Base-by-base conservation (phyloP, 30 jellyfish, hydroid and myxozoan genomes). In the Aurelia coerulea region DNA sequence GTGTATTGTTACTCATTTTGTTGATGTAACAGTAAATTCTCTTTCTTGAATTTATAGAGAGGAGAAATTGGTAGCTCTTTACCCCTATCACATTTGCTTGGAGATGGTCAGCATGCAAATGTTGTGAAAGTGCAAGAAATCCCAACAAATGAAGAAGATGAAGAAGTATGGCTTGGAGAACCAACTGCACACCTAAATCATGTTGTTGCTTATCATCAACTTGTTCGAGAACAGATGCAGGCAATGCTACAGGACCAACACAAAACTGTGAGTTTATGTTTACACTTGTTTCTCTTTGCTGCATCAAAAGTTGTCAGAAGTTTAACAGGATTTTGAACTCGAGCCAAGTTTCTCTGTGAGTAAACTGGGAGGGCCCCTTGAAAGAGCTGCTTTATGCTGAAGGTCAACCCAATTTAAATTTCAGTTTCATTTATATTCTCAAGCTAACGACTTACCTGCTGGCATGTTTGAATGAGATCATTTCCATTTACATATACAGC, bases 101-200 rank as follows among this genome's bases (percentile, higher is more conserved):
- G 90, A 17, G 99, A 95, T 85, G 80, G 88, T 3, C 91, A 89
- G 5, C 81, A 53, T 37, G 92, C 95, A 9, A 60, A 29, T 50
- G 76, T 67, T 15, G 73, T 78, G 74, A 83, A 70, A 62, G 69
- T 32, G n/a, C 94, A 71, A 35, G 95, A 77, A 37, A 33, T 62
- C 19, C 81, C 49, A 70, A 50, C 35, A 42, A 81, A 65, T 53
- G 98, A 93, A 12, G 96, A 85, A 7, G 99, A 94, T 83, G 98
- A 93, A 65, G 99, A 95, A 14, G 87, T 95, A 2, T 95, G 99
- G 99, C 97, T 95, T n/a, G 99, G 99, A 50, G 99, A 95, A 90
- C 99, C 99, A 15, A 90, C 99, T 2, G 99, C 99, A 18, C 99
- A 95, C 69, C 69, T 95, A 52, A 95, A 90, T 70, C 99, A 95